A percentile compares a stretch with the other conserved stretches of the same genome.
phyloP scores from a whole-genome alignment of 2,113 vertebrate genomes.

The Gallinago undulata region DNA sequence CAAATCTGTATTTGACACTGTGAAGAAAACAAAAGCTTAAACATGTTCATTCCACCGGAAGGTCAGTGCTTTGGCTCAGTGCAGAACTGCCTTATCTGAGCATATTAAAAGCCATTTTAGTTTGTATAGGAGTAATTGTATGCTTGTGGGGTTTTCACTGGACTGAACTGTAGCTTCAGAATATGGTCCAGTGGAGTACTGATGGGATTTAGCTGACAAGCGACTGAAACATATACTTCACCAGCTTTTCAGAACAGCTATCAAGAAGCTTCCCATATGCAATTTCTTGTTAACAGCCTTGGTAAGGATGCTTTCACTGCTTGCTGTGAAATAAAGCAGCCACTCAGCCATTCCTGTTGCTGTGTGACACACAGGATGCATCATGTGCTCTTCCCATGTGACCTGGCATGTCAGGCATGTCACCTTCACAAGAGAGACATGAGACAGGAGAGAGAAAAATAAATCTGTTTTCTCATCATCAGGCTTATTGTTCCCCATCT shows the following conservation, averaged over 20 bases:
- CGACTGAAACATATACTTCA: neutral
- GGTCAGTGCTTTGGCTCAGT: neutral
- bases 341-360: neutral
- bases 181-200: neutral
- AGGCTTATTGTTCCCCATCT: neutral
- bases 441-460: neutral
- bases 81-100: neutral
- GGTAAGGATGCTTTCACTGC: neutral
- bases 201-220: neutral
- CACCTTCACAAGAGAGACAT: neutral
- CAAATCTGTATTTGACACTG: neutral
- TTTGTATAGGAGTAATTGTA: neutral
- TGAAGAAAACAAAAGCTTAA: neutral
- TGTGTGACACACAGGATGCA: neutral
- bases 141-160: neutral
- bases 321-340: neutral
- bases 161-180: neutral
- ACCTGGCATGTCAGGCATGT: neutral
- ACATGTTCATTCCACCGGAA: neutral
- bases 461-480: neutral
- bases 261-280: neutral
- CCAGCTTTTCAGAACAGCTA: neutral
- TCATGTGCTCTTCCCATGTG: constrained; percentile 26
- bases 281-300: neutral
- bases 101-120: neutral